These are phyloP conservation scores for Drosophila willistoni DNA, from an alignment of 1,140 invertebrate species.

Conservation along the genomic window DNA sequence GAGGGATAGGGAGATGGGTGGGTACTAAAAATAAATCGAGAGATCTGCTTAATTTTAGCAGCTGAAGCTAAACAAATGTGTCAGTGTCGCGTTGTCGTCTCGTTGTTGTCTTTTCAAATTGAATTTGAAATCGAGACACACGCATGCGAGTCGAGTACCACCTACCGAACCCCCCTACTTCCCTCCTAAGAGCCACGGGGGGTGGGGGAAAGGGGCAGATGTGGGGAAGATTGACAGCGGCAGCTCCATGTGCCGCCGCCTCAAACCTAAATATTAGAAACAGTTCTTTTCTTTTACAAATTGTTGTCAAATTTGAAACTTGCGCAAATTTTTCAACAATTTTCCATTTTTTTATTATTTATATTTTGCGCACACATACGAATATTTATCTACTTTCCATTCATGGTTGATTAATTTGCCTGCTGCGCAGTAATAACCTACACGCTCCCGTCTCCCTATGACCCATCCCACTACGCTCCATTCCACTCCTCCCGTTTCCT, in stretches of 20 bases:
- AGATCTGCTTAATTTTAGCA: conserved; percentile 47
- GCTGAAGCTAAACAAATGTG: conserved; percentile 47
- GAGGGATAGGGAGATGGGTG: background rate
- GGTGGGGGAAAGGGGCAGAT: background rate
- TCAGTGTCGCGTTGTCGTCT: conserved; percentile 27
- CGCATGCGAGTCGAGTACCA: conserved; percentile 42
- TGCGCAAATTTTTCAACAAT: conserved; percentile 50
- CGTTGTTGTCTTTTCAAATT: conserved; percentile 38
- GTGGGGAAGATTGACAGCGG: conserved; percentile 56
- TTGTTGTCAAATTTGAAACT: conserved; percentile 49
- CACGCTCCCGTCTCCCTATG: conserved; percentile 17
- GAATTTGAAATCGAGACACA: conserved; percentile 76
- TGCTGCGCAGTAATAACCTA: conserved; percentile 68
- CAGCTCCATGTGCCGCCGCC: conserved; percentile 16
- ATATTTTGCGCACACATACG: conserved; percentile 17
- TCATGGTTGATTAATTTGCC: conserved; percentile 76
- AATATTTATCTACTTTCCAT: conserved; percentile 23
- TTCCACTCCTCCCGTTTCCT: background rate
- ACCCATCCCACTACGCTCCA: background rate
- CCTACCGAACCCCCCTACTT: background rate
- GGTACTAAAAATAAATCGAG: conserved; percentile 13
- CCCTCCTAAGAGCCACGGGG: background rate
- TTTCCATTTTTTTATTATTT: conserved; percentile 14
- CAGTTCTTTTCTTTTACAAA: too few species aligned
- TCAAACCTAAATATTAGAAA: background rate